Percentiles rank a stretch among this genome's conserved stretches.
phyloP scores from a whole-genome alignment of 2,888 invertebrate species.

The Chymomyza caudatula region DNA sequence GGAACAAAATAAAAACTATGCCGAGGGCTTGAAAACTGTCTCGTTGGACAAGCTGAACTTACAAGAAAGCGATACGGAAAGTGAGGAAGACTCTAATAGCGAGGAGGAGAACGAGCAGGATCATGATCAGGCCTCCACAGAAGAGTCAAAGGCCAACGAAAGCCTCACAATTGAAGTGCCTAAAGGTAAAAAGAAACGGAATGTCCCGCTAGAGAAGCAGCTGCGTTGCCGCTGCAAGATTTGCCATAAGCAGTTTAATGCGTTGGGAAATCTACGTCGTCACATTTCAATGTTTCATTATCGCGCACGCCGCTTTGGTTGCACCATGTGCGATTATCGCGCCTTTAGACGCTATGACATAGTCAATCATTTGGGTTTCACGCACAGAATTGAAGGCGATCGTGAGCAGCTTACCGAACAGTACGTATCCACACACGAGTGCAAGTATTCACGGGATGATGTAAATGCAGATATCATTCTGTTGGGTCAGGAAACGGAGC shows the following conservation, averaged over 20 bases:
- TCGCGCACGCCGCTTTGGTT: constrained; percentile 83
- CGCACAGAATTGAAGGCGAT: constrained; percentile 81
- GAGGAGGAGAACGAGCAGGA: constrained; percentile 31
- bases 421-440: constrained; percentile 73
- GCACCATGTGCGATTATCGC: constrained; percentile 85
- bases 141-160: not conserved
- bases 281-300: constrained; percentile 78
- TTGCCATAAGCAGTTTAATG: constrained; percentile 76
- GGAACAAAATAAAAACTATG: constrained; percentile 61
- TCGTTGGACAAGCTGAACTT: constrained; percentile 67
- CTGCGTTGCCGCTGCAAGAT: constrained; percentile 76
- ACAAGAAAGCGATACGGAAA: constrained; percentile 52
- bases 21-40: constrained; percentile 71
- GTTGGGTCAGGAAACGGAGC: constrained; percentile 41
- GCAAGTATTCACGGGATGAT: constrained; percentile 74
- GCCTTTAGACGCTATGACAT: constrained; percentile 83
- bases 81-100: constrained; percentile 43
- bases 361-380: constrained; percentile 82
- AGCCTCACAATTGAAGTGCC: not conserved
- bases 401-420: constrained; percentile 77
- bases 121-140: constrained; percentile 13
- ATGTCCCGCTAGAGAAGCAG: constrained; percentile 62
- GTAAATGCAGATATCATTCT: constrained; percentile 75
- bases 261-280: constrained; percentile 76
- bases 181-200: constrained; percentile 51